phyloP scores from a whole-genome alignment of 1,140 invertebrate species.

The Aphaenogaster ashmeadi region DNA sequence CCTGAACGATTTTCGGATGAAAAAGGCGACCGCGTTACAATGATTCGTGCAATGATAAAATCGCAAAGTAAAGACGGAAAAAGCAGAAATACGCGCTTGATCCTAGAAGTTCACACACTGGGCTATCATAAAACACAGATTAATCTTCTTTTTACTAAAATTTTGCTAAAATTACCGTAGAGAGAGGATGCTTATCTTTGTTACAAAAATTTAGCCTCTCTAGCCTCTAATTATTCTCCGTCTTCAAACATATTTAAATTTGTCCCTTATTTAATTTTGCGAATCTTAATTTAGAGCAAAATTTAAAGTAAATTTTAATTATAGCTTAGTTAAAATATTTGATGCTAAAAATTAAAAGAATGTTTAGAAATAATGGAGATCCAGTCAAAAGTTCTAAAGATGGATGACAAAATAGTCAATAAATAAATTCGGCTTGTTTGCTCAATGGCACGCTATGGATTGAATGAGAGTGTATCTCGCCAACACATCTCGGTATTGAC shows the following conservation, averaged over 20 bases:
- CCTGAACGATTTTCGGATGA: background rate
- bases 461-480: background rate
- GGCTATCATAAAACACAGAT: background rate
- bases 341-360: background rate
- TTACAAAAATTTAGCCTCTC: background rate
- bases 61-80: background rate
- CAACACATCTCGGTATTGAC: slow-evolving; percentile 21
- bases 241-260: background rate
- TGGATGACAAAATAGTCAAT: background rate
- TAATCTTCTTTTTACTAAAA: slow-evolving; percentile 3
- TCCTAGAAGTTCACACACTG: background rate
- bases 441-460: background rate
- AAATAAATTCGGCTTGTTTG: background rate
- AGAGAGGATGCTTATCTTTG: background rate
- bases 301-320: no score
- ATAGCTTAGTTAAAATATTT: background rate
- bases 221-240: slow-evolving; percentile 7
- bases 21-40: slow-evolving; percentile 22
- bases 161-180: slow-evolving; percentile 1
- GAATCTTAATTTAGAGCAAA: slow-evolving; percentile 4
- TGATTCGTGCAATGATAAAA: background rate
- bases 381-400: background rate
- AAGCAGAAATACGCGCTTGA: background rate
- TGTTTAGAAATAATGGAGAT: background rate
- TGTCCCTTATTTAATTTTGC: background rate